Evolutionary conservation across 2,888 invertebrate genomes (phyloP).

Genomic region (Iselma pallidipennis): DNA sequence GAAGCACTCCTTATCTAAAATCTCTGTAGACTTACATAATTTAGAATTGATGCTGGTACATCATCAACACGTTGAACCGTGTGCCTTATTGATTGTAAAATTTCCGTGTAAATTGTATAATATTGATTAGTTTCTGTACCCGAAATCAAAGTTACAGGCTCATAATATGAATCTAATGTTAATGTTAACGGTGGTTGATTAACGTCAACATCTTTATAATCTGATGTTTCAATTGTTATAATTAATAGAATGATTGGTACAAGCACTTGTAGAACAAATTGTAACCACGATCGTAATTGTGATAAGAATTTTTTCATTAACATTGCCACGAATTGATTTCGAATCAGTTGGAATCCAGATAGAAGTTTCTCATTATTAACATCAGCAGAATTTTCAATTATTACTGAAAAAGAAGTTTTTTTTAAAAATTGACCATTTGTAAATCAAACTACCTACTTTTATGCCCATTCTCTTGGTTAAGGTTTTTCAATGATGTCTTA

Average conservation of each 20-base stretch:
- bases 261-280: constrained; percentile 65
- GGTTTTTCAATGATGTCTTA: constrained; percentile 6
- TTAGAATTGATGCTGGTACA: neutral
- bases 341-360: constrained; percentile 33
- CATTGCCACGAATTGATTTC: constrained; percentile 39
- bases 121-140: neutral
- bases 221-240: constrained; percentile 62
- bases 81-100: neutral
- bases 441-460: too few species aligned
- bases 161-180: constrained; percentile 55
- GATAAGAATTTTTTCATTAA: constrained; percentile 43
- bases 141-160: constrained; percentile 45
- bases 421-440: too few species aligned
- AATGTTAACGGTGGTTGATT: constrained; percentile 61
- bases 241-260: constrained; percentile 68
- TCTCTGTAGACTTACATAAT: neutral
- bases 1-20: too few species aligned
- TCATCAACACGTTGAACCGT: neutral
- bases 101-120: neutral
- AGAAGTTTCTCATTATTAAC: neutral
- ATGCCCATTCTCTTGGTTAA: neutral
- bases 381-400: neutral
- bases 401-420: too few species aligned
- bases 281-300: constrained; percentile 65
- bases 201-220: constrained; percentile 53